Evolutionary conservation across 1,140 invertebrate species (phyloP).

Genomic region (Magallana gigas): DNA sequence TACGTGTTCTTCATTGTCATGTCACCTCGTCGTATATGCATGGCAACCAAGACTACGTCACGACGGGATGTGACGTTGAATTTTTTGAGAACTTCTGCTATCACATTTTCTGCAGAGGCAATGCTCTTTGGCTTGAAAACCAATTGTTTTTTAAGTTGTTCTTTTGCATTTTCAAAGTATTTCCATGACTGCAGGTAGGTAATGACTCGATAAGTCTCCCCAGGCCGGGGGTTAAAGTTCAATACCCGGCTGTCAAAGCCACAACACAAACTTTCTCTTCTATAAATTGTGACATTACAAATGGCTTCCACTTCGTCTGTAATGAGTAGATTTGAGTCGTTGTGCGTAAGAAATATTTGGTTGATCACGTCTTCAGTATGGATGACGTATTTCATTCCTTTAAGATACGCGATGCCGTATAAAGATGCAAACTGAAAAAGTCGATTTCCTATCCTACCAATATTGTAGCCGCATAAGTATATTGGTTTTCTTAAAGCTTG

Average conservation of each 20-base stretch:
- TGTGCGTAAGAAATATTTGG: conserved; percentile 11
- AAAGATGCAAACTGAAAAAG: conserved; percentile 59
- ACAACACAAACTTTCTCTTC: conserved; percentile 76
- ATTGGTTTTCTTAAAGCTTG: neutral
- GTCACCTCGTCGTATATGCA: conserved; percentile 64
- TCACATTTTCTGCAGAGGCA: conserved; percentile 35
- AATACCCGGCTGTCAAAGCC: conserved; percentile 44
- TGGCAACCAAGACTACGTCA: conserved; percentile 50
- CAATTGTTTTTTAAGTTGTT: conserved; percentile 53
- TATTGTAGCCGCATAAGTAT: conserved; percentile 9
- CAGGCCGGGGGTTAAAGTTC: neutral
- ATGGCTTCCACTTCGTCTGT: neutral
- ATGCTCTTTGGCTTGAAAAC: conserved; percentile 45
- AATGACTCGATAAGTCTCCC: conserved; percentile 41
- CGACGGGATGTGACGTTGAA: conserved; percentile 31
- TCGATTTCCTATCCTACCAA: conserved; percentile 56
- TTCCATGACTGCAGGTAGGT: conserved; percentile 61
- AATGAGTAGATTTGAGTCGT: neutral
- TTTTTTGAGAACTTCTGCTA: conserved; percentile 23
- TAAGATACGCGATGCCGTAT: conserved; percentile 53
- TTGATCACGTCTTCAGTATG: conserved; percentile 8
- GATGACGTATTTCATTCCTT: conserved; percentile 37
- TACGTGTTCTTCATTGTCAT: conserved; percentile 39
- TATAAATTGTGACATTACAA: conserved; percentile 1
- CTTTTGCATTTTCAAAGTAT: conserved; percentile 55